A percentile compares a stretch with the other conserved stretches of the same genome.
phyloP scores from a whole-genome alignment of 2,113 vertebrate genomes.

The Orycteropus afer region DNA sequence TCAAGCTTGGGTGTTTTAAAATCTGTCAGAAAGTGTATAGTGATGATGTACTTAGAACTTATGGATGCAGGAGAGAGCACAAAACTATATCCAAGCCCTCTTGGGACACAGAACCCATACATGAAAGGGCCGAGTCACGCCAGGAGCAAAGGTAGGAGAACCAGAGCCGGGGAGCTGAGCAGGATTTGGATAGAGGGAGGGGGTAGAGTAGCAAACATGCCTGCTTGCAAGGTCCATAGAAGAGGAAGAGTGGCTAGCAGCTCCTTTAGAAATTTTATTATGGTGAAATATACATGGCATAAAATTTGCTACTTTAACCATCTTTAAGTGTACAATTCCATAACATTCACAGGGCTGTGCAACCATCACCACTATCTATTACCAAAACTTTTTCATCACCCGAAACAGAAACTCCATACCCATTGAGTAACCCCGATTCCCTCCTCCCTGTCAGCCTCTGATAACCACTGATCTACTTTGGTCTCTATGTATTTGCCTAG shows the following conservation, averaged over 20 bases:
- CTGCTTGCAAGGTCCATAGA: accelerated
- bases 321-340: background rate
- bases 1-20: background rate
- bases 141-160: background rate
- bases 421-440: background rate
- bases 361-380: background rate
- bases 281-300: background rate
- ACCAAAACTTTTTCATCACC: background rate
- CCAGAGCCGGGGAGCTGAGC: accelerated
- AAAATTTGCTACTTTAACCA: background rate
- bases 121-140: background rate
- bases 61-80: background rate
- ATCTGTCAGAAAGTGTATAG: background rate
- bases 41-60: background rate
- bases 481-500: background rate
- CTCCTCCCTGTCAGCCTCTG: no score
- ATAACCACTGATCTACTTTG: background rate
- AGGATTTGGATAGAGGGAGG: no score
- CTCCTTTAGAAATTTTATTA: no score
- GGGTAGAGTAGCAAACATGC: background rate
- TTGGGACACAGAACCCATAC: background rate
- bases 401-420: background rate
- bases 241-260: background rate
- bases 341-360: background rate
- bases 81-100: background rate